These are phyloP conservation scores for Pseudomyrmex gracilis DNA, from an alignment of 1,140 invertebrate genomes.

Conservation along the genomic window DNA sequence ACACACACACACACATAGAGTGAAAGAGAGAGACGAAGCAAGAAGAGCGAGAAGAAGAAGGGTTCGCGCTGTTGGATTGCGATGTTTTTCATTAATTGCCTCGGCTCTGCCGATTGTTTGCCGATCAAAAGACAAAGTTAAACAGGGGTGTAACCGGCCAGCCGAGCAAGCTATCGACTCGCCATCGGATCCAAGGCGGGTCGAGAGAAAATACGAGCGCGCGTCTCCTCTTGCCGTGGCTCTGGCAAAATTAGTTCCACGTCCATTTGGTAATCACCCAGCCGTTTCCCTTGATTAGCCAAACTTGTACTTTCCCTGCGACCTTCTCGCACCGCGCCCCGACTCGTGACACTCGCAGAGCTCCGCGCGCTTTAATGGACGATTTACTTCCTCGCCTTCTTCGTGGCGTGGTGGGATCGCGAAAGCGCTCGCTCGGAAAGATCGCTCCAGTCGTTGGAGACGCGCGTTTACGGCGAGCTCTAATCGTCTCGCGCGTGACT, in stretches of 20 bases:
- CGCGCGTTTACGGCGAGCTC: constrained; percentile 26
- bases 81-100: constrained; percentile 75
- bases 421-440: constrained; percentile 45
- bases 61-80: constrained; percentile 26
- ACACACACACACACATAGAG: neutral
- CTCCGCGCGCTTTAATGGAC: constrained; percentile 67
- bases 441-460: constrained; percentile 31
- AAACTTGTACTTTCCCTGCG: constrained; percentile 47
- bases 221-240: constrained; percentile 24
- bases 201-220: neutral
- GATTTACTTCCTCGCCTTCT: constrained; percentile 67
- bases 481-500: constrained; percentile 30
- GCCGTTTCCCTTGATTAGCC: constrained; percentile 72
- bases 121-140: constrained; percentile 70
- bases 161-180: constrained; percentile 63
- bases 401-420: constrained; percentile 43
- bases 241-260: constrained; percentile 66
- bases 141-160: constrained; percentile 57
- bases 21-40: too few species aligned
- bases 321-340: neutral
- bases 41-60: neutral
- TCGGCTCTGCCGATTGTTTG: constrained; percentile 57
- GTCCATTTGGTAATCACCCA: constrained; percentile 73
- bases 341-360: constrained; percentile 13
- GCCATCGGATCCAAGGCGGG: constrained; percentile 61